phyloP scores from a whole-genome alignment of 2,888 invertebrate genomes.

The Chromoteleia sp. region DNA sequence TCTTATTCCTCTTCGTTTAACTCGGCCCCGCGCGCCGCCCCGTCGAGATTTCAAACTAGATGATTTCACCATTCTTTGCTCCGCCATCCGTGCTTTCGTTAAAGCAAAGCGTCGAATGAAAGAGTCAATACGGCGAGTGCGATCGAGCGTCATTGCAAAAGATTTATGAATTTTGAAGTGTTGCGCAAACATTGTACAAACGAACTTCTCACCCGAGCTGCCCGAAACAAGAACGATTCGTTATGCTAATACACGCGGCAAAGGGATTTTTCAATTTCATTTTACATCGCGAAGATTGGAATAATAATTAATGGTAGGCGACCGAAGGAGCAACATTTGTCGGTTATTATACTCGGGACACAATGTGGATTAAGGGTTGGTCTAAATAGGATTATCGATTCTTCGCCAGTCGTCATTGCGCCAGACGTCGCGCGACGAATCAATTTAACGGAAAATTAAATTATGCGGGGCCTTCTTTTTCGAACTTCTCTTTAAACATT shows the following conservation, averaged over 20 bases:
- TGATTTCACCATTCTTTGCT: conserved; percentile 67
- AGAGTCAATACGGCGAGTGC: conserved; percentile 70
- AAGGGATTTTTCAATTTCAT: conserved; percentile 67
- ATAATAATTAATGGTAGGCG: conserved; percentile 68
- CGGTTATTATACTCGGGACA: conserved; percentile 63
- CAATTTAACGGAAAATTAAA: conserved; percentile 64
- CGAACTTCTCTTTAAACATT: too few species aligned
- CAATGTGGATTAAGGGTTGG: conserved; percentile 59
- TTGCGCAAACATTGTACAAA: conserved; percentile 53
- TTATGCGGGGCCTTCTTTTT: conserved; percentile 29
- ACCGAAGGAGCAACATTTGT: conserved; percentile 65
- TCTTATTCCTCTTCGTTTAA: conserved; percentile 69
- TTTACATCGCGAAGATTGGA: conserved; percentile 60
- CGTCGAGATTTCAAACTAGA: conserved; percentile 67
- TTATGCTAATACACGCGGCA: conserved; percentile 67
- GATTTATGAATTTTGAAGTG: conserved; percentile 73
- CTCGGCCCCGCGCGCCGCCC: conserved; percentile 44
- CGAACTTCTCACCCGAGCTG: conserved; percentile 33
- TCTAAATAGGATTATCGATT: conserved; percentile 68
- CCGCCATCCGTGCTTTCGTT: conserved; percentile 59
- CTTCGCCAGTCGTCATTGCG: conserved; percentile 57
- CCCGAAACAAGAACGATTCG: conserved; percentile 65
- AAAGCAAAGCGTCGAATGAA: conserved; percentile 69
- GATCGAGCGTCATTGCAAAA: conserved; percentile 66
- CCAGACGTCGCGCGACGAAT: conserved; percentile 36